Percentiles rank a stretch among this genome's conserved stretches.
Conservation (phyloP, 2,797 vertebrate genomes). For the Malacoraja senta region DNA sequence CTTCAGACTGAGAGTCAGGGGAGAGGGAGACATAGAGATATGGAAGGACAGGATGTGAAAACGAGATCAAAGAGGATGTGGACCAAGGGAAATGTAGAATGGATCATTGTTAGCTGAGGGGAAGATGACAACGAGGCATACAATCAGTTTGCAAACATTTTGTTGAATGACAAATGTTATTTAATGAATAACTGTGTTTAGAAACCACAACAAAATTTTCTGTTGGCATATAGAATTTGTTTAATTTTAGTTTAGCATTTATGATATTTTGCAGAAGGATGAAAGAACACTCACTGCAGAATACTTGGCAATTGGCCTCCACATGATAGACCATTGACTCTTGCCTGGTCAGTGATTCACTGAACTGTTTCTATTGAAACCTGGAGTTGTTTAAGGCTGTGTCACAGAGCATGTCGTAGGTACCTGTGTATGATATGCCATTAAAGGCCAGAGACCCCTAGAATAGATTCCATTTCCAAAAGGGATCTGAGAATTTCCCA, state of each 20-base stretch:
- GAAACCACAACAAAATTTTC: constrained; percentile 6
- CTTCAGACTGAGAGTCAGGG: no score
- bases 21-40: no score
- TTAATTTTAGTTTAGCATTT: not conserved
- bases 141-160: not conserved
- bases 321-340: not conserved
- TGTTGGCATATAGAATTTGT: not conserved
- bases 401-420: not conserved
- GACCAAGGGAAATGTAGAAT: no score
- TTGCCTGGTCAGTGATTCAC: not conserved
- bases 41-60: no score
- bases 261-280: not conserved
- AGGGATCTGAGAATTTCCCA: not conserved
- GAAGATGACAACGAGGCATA: no score
- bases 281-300: not conserved
- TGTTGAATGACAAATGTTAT: not conserved
- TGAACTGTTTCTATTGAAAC: not conserved
- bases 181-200: not conserved
- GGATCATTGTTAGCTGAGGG: no score
- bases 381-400: not conserved
- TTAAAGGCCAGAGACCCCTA: not conserved
- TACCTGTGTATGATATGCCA: not conserved
- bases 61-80: no score
- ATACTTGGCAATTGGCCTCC: not conserved
- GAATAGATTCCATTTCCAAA: not conserved